Evolutionary conservation across 2,888 invertebrate genomes (phyloP), one percentile per base, ranked within the genome.

Genomic region (Apodemia hepburni): DNA sequence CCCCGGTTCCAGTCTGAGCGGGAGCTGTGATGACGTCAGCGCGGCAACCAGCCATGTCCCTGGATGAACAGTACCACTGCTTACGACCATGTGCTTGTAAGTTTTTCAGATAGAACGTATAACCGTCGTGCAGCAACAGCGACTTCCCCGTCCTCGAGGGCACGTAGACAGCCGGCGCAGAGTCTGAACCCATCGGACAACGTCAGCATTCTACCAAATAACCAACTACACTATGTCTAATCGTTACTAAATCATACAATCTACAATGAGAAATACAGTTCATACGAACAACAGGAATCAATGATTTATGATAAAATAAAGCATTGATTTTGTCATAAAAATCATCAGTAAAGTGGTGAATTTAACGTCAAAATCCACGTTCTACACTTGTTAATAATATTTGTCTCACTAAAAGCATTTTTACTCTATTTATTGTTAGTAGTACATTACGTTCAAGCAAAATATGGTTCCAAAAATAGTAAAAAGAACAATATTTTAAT

Each of bases 51-150:
- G 90, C 89, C 90, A 90, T 91, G 72, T 90, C 90, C 18, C 90
- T 74, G 59, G 90, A 88, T 33, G 90, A 90, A 72, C 91, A 91
- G 77, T 90, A 90, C 91, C 91, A 91, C 78, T 90, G 91, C 80
- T 89, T 89, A 65, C 90, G 78, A 0, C 89, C 90, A 67, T 89
- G 87, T 49, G 90, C 87, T 72, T 90, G 90, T 62, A 85, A 75
- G 70, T 91, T 90, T 84, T 91, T 90, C 83, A 90, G 70, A 75
- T 90, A 90, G 82, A 87, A 91, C 18, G 90, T 90, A 75, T 90
- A 91, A 64, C 84, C 85, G 71, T 87, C 90, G 75, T 89, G 89
- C 62, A 90, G 81, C 69, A 91, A 76, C 70, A 90, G 79, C 66
- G 85, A 86, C 81, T 90, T 90, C 73, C 91, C 91, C 63, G 90